Evolutionary conservation across 30 jellyfish, hydroid and myxozoan species (phyloP).

Genomic region (Sanderia malayensis): DNA sequence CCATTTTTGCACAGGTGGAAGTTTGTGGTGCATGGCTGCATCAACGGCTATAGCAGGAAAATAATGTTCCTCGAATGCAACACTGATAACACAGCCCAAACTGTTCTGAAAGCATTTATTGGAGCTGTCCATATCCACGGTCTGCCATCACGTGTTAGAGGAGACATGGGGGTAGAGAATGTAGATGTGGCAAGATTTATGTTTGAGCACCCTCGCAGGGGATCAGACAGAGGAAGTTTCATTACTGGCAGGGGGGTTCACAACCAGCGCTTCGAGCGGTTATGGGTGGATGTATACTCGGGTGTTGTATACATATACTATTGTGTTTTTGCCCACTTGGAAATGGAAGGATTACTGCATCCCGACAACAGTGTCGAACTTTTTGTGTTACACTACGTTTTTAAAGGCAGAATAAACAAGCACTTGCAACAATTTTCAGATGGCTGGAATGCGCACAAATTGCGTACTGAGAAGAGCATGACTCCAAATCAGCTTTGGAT

Average conservation of each 20-base stretch:
- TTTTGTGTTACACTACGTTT: background rate
- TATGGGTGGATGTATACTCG: conserved; percentile 13
- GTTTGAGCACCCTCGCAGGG: conserved; percentile 16
- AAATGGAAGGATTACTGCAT: background rate
- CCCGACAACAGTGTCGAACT: background rate
- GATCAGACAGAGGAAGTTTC: conserved; percentile 15
- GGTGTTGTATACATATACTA: background rate
- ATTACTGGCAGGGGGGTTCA: conserved; percentile 1
- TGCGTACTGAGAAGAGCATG: conserved; percentile 2
- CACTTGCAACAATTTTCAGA: background rate
- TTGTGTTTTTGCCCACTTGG: background rate
- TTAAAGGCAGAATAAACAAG: background rate
- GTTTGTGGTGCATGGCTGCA: conserved; percentile 30
- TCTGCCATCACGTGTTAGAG: conserved; percentile 13
- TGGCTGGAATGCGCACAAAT: conserved; percentile 12
- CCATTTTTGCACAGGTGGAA: conserved; percentile 11
- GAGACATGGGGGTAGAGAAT: conserved; percentile 16
- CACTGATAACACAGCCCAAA: conserved; percentile 6
- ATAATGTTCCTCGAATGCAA: conserved; percentile 10
- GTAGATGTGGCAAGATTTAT: conserved; percentile 17
- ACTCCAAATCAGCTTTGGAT: conserved; percentile 23
- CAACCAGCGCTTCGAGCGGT: conserved; percentile 15
- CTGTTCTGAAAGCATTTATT: background rate
- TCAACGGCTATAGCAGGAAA: conserved; percentile 10
- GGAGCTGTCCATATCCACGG: conserved; percentile 3